Percentiles rank a stretch among this genome's conserved stretches.
phyloP scores from a whole-genome alignment of 2,888 invertebrate species.

The Acrobasis repandana region DNA sequence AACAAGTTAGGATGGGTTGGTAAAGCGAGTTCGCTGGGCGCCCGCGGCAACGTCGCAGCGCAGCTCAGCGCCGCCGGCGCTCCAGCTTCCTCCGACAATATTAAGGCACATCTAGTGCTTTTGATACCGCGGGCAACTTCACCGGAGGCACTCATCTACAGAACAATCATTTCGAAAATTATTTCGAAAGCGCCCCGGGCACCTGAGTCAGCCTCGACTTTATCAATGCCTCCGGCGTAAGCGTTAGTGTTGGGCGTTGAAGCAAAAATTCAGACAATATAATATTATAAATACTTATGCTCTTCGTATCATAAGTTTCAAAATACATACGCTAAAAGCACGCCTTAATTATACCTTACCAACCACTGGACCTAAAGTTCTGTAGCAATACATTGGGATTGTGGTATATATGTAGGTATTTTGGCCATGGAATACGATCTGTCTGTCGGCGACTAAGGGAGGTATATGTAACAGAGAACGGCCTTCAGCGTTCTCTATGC shows the following conservation, averaged over 20 bases:
- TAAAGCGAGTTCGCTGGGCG: neutral
- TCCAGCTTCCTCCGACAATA: conserved; percentile 41
- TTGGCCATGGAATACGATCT: no score
- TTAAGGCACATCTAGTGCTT: conserved; percentile 59
- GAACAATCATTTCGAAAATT: conserved; percentile 77
- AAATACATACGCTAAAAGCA: no score
- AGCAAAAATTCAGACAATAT: neutral
- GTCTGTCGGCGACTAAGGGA: no score
- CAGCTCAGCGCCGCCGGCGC: conserved; percentile 27
- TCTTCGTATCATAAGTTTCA: no score
- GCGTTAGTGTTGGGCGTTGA: neutral
- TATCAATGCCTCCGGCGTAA: conserved; percentile 18
- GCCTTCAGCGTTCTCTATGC: no score
- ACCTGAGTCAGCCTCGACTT: conserved; percentile 37
- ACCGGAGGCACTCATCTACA: conserved; percentile 66
- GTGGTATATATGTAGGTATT: no score
- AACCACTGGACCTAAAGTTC: no score
- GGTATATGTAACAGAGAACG: no score
- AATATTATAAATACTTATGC: no score
- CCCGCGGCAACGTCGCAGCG: conserved; percentile 34
- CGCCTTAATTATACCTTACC: no score
- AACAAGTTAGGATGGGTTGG: neutral
- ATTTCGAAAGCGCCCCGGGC: conserved; percentile 65
- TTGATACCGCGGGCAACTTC: conserved; percentile 52
- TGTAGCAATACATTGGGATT: no score